Evolutionary conservation across 2,888 invertebrate species (phyloP).

Genomic region (Sphecodes monilicornis): DNA sequence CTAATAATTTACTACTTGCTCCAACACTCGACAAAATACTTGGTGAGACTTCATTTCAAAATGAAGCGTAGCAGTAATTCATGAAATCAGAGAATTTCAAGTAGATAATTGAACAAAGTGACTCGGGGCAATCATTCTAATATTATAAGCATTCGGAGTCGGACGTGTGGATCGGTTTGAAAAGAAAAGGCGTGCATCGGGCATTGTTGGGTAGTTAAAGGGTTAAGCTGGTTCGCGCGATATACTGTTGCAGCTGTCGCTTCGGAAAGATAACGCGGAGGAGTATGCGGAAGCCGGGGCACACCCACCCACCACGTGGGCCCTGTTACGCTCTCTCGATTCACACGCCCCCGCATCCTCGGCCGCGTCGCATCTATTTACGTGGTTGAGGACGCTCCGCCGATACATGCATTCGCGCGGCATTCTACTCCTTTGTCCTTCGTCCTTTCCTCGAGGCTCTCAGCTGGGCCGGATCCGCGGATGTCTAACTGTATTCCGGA

Average conservation of each 20-base stretch:
- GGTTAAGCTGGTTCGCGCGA: conserved; percentile 26
- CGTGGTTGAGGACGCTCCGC: conserved; percentile 59
- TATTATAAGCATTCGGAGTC: too few species aligned
- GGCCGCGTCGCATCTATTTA: conserved; percentile 66
- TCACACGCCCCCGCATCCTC: conserved; percentile 77
- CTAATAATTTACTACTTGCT: too few species aligned
- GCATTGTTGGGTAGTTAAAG: background rate
- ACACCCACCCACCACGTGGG: conserved; percentile 74
- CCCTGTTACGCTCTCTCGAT: conserved; percentile 65
- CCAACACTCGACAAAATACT: too few species aligned
- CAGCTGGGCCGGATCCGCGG: conserved; percentile 64
- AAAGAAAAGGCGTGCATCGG: background rate
- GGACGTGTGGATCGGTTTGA: too few species aligned
- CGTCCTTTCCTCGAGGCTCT: conserved; percentile 53
- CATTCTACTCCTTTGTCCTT: conserved; percentile 30
- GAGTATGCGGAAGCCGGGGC: conserved; percentile 80
- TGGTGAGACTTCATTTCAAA: too few species aligned
- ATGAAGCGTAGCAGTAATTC: too few species aligned
- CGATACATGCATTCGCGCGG: conserved; percentile 15
- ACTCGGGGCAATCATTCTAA: too few species aligned
- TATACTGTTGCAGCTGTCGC: conserved; percentile 37
- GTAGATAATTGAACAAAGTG: too few species aligned
- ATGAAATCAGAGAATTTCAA: too few species aligned
- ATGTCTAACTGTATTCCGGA: conserved; percentile 66
- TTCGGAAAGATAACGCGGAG: conserved; percentile 68